Percentiles rank a stretch among this genome's conserved stretches.
These are phyloP conservation scores for Lasiurus borealis DNA, from an alignment of 2,113 vertebrate species.

Conservation along the genomic window DNA sequence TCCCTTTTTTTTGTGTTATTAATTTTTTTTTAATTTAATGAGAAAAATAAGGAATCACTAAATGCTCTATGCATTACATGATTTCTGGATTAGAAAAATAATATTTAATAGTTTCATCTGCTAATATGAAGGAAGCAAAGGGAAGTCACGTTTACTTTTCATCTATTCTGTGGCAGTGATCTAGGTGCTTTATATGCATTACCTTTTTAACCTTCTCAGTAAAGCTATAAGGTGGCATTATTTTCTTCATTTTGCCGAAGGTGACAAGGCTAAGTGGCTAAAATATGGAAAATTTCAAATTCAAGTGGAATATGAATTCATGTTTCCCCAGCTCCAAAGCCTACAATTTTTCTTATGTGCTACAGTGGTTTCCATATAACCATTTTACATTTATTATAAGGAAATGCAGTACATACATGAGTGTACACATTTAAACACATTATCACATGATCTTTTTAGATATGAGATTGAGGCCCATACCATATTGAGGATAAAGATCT, in stretches of 20 bases:
- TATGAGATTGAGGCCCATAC: neutral
- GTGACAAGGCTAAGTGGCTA: neutral
- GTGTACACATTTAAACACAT: neutral
- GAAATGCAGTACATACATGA: neutral
- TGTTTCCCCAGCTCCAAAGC: neutral
- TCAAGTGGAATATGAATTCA: conserved; percentile 34
- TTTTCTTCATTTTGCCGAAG: conserved; percentile 20
- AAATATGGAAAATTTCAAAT: neutral
- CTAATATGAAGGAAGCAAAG: neutral
- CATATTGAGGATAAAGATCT: neutral
- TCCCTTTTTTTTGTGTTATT: conserved; percentile 28
- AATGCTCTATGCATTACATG: neutral
- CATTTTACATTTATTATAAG: neutral
- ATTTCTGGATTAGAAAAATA: neutral
- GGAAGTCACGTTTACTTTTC: neutral
- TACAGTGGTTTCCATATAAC: neutral
- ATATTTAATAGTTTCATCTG: neutral
- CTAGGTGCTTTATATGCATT: neutral
- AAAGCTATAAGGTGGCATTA: neutral
- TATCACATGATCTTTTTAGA: neutral
- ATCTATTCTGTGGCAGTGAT: neutral
- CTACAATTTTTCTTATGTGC: neutral
- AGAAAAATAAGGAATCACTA: conserved; percentile 33
- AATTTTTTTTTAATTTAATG: neutral
- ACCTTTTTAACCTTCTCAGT: neutral